Evolutionary conservation across 1,140 invertebrate genomes (phyloP), one percentile per base, ranked within the genome.

Genomic region (Trichoplusia ni): DNA sequence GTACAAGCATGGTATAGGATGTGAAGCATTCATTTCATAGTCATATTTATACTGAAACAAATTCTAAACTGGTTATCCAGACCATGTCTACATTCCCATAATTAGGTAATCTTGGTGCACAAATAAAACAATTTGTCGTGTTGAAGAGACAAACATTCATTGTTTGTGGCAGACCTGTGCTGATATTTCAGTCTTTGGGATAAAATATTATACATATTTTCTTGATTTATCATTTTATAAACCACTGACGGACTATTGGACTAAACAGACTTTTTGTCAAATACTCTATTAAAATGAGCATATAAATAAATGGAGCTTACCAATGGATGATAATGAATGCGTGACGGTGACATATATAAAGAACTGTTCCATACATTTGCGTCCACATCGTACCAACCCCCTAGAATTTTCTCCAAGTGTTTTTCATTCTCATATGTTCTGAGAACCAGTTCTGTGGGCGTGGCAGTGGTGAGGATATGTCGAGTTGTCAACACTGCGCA

Each of bases 1-100:
- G 37, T 18, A 60, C 16, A 44, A 31, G 5, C n/a, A 44, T 9
- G 58, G 58, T 25, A 60, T 46, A 6, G 58, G 58, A 13, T 60
- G 58, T 1, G 42, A 47, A 0, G 35, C 29, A 47, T 60, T 60
- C 6, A 23, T 31, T 44, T 58, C 37, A 13, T 59, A 31, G 16
- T 29, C 42, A 25, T 25, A 47, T 37, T 5, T 16, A 35, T 60
- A 59, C 54, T 59, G 51, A 59, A 16, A 54, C 23, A 1, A 2
- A 42, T 16, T 16, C 16, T 23, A 35, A 47, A 19, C 23, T 4
- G 7, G n/a, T 79, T 0, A 51, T 7, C 0, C 16, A 5, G 3
- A 25, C 4, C 11, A 25, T 4, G 14, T 1, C 3, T 1, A 6
- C 2, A 8, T 1, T 14, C 21, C 7, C 7, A 1, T 7, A 11